Conservation (phyloP, 2,888 invertebrate species). For the Calliopum simillimum region DNA sequence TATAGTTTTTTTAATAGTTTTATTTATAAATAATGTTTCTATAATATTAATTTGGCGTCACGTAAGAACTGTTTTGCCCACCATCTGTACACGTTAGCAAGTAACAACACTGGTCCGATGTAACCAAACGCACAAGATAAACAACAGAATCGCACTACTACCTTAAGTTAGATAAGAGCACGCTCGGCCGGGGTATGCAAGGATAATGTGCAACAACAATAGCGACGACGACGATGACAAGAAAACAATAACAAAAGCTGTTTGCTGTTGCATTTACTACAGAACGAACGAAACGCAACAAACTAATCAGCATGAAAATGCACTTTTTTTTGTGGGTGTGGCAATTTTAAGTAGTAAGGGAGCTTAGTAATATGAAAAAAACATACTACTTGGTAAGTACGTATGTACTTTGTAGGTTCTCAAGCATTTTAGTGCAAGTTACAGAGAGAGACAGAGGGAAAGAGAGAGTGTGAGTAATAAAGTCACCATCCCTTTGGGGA, state of each 20-base stretch:
- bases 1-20: too few relatives aligned
- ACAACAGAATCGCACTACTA: too few relatives aligned
- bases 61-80: too few relatives aligned
- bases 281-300: slow-evolving; percentile 16
- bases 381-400: background rate
- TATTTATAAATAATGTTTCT: too few relatives aligned
- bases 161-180: background rate
- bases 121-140: too few relatives aligned
- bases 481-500: background rate
- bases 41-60: too few relatives aligned
- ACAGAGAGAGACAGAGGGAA: too few relatives aligned
- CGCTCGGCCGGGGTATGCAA: slow-evolving; percentile 8
- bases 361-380: background rate
- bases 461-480: background rate
- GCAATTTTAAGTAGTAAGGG: background rate
- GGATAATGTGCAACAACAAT: slow-evolving; percentile 17
- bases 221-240: slow-evolving; percentile 8
- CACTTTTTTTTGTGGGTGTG: background rate
- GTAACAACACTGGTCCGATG: too few relatives aligned
- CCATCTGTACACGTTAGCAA: too few relatives aligned
- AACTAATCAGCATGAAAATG: slow-evolving; percentile 28
- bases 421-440: background rate
- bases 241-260: slow-evolving; percentile 6
- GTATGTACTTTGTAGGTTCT: background rate
- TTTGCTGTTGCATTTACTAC: slow-evolving; percentile 16